phyloP scores from a whole-genome alignment of 2,888 invertebrate species.

The Abscondita cerata region DNA sequence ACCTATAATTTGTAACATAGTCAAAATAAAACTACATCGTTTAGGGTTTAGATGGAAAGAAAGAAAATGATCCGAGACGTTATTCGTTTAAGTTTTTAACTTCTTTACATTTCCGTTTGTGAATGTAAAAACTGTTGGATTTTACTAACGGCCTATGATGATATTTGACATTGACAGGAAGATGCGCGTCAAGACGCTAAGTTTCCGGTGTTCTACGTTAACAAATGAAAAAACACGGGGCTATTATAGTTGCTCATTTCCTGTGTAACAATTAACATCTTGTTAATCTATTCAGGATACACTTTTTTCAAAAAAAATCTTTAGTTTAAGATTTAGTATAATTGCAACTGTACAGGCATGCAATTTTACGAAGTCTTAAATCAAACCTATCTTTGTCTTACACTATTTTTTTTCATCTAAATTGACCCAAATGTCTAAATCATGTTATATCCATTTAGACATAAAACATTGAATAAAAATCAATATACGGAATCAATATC shows the following conservation, averaged over 20 bases:
- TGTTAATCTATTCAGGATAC: constrained; percentile 36
- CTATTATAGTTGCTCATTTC: constrained; percentile 44
- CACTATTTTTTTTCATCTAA: too few species aligned
- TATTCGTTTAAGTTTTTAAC: constrained; percentile 27
- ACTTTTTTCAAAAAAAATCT: too few species aligned
- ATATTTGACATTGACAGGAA: constrained; percentile 38
- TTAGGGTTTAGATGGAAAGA: constrained; percentile 4
- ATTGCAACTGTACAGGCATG: too few species aligned
- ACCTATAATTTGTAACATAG: constrained; percentile 24
- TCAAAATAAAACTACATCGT: constrained; percentile 22
- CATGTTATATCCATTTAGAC: too few species aligned
- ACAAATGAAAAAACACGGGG: constrained; percentile 45
- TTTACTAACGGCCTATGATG: constrained; percentile 33
- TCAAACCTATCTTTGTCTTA: too few species aligned
- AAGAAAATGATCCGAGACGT: constrained; percentile 21
- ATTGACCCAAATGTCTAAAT: too few species aligned
- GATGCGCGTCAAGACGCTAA: constrained; percentile 43
- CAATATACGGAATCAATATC: too few species aligned
- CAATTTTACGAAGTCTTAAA: too few species aligned
- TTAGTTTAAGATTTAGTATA: too few species aligned
- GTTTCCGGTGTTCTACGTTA: constrained; percentile 45
- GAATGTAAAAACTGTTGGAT: constrained; percentile 24
- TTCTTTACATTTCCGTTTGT: constrained; percentile 28
- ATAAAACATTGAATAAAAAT: too few species aligned
- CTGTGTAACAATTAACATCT: constrained; percentile 33